These are phyloP conservation scores for Cacatua alba DNA, from an alignment of 2,113 vertebrate species.

Conservation along the genomic window DNA sequence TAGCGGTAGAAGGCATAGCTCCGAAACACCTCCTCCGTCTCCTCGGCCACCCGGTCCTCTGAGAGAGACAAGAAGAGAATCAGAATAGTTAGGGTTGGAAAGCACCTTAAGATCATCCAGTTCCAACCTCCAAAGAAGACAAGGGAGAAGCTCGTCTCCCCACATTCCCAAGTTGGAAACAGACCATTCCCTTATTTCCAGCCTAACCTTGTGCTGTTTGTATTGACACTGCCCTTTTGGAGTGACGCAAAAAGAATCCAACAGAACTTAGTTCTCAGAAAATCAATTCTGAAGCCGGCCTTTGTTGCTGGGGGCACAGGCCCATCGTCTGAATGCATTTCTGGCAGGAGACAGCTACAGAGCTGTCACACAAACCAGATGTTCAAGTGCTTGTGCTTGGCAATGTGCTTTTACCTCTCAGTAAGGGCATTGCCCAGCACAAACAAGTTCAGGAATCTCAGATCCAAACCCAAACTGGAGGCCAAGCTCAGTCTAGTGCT, in stretches of 20 bases:
- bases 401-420: not conserved
- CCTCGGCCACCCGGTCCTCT: conserved; percentile 75
- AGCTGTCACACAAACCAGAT: not conserved
- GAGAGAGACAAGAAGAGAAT: not conserved
- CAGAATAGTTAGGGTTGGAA: not conserved
- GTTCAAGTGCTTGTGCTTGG: not conserved
- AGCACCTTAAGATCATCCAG: not conserved
- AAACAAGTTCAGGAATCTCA: not conserved
- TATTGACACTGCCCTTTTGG: not conserved
- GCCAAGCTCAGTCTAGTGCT: not conserved
- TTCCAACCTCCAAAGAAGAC: not conserved
- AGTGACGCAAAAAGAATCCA: not conserved
- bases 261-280: not conserved
- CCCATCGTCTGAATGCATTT: not conserved
- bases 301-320: not conserved
- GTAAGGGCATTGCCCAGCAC: not conserved
- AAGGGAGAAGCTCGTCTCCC: not conserved
- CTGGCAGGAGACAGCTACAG: not conserved
- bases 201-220: not conserved
- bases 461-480: not conserved
- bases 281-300: not conserved
- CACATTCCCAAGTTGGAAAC: fast-evolving
- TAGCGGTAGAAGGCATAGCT: conserved; percentile 78
- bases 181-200: not conserved
- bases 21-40: conserved; percentile 78